Percentiles rank a stretch among this genome's conserved stretches.
Evolutionary conservation across 2,888 invertebrate species (phyloP).

Genomic region (Sarcophaga rosellei): DNA sequence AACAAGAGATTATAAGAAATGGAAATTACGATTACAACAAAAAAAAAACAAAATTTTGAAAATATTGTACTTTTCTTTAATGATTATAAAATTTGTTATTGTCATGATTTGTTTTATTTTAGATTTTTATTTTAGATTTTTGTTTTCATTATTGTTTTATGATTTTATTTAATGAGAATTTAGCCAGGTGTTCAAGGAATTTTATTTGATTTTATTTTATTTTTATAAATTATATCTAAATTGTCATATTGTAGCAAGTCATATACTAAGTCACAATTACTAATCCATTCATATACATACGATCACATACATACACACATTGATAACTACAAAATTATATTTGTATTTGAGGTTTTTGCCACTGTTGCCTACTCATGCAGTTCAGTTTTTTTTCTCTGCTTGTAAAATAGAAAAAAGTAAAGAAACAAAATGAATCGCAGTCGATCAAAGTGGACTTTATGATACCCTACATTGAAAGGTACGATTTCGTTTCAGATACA

Average conservation of each 20-base stretch:
- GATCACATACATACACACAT: too few relatives aligned
- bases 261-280: constrained; percentile 5
- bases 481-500: too few relatives aligned
- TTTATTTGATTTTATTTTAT: neutral
- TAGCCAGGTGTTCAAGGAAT: constrained; percentile 60
- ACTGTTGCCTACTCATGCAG: neutral
- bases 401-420: constrained; percentile 2
- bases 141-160: constrained; percentile 44
- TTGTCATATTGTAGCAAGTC: constrained; percentile 20
- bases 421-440: neutral
- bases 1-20: too few relatives aligned
- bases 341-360: neutral
- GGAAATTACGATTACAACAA: too few relatives aligned
- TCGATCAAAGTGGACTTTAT: too few relatives aligned
- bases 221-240: neutral
- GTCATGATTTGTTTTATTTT: neutral
- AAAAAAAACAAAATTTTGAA: too few relatives aligned
- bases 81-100: neutral
- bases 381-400: neutral
- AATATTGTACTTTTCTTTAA: too few relatives aligned
- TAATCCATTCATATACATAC: too few relatives aligned
- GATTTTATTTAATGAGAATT: constrained; percentile 57
- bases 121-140: neutral
- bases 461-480: too few relatives aligned
- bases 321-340: constrained; percentile 7